Evolutionary conservation across 2,888 invertebrate species (phyloP).

Genomic region (Charanyca ferruginea): DNA sequence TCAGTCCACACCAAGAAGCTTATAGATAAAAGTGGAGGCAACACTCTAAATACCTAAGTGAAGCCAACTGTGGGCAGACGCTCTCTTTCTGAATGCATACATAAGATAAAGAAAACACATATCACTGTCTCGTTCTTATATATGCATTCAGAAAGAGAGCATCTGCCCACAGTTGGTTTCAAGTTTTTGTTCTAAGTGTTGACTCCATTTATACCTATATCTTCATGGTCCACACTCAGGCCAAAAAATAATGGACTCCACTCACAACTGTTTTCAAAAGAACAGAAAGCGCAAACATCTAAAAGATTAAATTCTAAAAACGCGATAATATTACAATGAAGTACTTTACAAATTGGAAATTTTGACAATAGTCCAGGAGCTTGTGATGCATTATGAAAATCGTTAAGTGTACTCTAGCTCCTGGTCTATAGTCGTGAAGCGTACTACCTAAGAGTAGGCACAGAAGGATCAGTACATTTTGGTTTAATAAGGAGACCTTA

Average conservation of each 20-base stretch:
- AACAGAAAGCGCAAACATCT: constrained; percentile 71
- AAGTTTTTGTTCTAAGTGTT: too few species aligned
- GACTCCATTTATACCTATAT: too few species aligned
- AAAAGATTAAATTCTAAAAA: constrained; percentile 65
- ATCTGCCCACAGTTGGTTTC: too few species aligned
- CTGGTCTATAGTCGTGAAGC: constrained; percentile 67
- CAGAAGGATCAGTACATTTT: constrained; percentile 91
- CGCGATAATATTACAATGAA: constrained; percentile 68
- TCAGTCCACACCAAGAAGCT: constrained; percentile 36
- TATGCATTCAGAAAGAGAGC: too few species aligned
- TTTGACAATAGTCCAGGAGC: constrained; percentile 69
- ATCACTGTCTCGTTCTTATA: too few species aligned
- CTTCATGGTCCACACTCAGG: constrained; percentile 22
- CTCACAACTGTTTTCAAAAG: constrained; percentile 26
- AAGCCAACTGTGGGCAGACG: too few species aligned
- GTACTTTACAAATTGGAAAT: constrained; percentile 75
- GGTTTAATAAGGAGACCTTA: constrained; percentile 87
- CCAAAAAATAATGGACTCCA: constrained; percentile 23
- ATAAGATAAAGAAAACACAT: too few species aligned
- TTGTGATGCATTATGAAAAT: constrained; percentile 49
- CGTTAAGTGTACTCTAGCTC: constrained; percentile 59
- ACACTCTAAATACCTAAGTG: too few species aligned
- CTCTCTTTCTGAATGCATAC: too few species aligned
- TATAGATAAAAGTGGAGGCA: too few species aligned
- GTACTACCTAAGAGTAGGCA: constrained; percentile 85